Base-by-base conservation (phyloP, 2,113 vertebrate species). In the Apaloderma vittatum region DNA sequence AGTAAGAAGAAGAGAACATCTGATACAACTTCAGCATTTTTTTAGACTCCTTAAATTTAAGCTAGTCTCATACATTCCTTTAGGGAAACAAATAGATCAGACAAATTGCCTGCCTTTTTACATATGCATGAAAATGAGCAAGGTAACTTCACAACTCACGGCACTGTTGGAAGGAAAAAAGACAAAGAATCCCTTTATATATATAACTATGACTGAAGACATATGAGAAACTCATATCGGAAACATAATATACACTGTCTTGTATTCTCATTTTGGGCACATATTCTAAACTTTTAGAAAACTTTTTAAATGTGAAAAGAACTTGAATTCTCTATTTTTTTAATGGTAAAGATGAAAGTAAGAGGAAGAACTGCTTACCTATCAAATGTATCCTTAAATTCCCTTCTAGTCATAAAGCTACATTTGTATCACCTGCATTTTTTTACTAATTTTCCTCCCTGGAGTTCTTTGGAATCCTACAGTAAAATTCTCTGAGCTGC, bases 71-170 rank as follows among this genome's bases (percentile, higher is more conserved):
- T 68, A 24, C 7, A 57, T 86, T 70, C 67, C 19, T 70, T 88
- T 76, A 88, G 46, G 17, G n/a, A 76, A 94, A 93, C 55, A 94
- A 94, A 86, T 66, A 93, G 78, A 75, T 90, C 75, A 95, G 70
- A 88, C 5, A 83, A 88, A 80, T 84, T 70, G 43, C 14, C 45
- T 88, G 62, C 36, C 71, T 77, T 80, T 93, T 89, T 92, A n/a
- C 83, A 93, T 90, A 92, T 63, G 24, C 32, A 92, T 88, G 67
- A 73, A 79, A 95, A 88, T 34, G 51, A 83, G 22, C 59, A 83
- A 93, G 59, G 75, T 86, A 83, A 62, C 68, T 92, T 88, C 75
- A 77, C 22, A 86, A 83, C 63, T 63, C 82, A 76, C 58, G 83
- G 27, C 1, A 3, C 30, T 58, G 27, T 11, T 23, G 8, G 27